A percentile compares a stretch with the other conserved stretches of the same genome.
phyloP scores from a whole-genome alignment of 2,888 invertebrate species.

The Petrolisthes manimaculis region DNA sequence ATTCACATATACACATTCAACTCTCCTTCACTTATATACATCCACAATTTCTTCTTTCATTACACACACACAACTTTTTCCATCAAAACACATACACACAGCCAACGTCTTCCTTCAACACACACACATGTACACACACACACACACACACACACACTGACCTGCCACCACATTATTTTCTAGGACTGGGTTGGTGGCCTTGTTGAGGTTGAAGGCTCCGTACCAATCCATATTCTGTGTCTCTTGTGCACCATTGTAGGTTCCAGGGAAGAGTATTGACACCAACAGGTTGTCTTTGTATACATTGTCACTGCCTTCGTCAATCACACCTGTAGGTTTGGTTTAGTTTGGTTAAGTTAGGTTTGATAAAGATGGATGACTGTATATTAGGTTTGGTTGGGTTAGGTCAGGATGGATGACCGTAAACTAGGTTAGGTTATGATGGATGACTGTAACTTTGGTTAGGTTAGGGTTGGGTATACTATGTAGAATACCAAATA shows the following conservation, averaged over 20 bases:
- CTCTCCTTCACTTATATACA: conserved; percentile 11
- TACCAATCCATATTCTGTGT: conserved; percentile 40
- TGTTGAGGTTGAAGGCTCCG: conserved; percentile 53
- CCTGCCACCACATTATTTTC: conserved; percentile 58
- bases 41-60: no score
- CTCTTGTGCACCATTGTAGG: conserved; percentile 41
- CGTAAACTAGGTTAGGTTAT: background rate
- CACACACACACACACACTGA: conserved; percentile 10
- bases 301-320: conserved; percentile 45
- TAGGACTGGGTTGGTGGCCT: conserved; percentile 35
- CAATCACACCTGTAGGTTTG: conserved; percentile 39
- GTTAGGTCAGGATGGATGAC: background rate
- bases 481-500: background rate
- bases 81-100: background rate
- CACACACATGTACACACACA: background rate
- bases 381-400: background rate
- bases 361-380: background rate
- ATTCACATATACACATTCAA: background rate
- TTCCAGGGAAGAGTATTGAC: conserved; percentile 45
- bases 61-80: no score
- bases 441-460: background rate
- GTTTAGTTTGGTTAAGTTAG: no score
- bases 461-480: background rate
- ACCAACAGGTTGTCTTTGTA: conserved; percentile 48
- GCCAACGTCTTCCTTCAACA: no score